phyloP scores from a whole-genome alignment of 2,888 invertebrate genomes.

The Pyralis farinalis region DNA sequence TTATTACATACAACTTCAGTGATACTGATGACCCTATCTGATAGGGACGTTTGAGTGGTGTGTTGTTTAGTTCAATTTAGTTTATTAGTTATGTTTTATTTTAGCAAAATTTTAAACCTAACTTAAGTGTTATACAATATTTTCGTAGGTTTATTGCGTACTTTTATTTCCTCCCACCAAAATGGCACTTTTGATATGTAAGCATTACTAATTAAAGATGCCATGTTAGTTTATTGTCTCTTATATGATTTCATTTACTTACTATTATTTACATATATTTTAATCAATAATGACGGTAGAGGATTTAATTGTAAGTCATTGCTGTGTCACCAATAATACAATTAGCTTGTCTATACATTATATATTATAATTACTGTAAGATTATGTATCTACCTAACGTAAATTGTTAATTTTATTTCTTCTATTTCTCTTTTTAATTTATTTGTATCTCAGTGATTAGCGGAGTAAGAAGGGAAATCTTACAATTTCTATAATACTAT shows the following conservation, averaged over 20 bases:
- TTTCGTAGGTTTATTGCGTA: conserved; percentile 72
- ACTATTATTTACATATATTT: conserved; percentile 35
- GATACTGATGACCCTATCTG: conserved; percentile 70
- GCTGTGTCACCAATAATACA: conserved; percentile 80
- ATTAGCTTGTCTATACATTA: conserved; percentile 62
- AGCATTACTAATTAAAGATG: conserved; percentile 45
- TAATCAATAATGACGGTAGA: conserved; percentile 54
- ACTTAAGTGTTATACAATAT: conserved; percentile 79
- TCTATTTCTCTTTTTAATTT: conserved; percentile 34
- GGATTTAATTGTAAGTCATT: conserved; percentile 66
- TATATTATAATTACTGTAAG: conserved; percentile 51
- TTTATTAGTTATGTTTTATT: conserved; percentile 81
- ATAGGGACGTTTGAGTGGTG: conserved; percentile 66
- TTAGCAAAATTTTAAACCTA: conserved; percentile 80
- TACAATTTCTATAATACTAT: conserved; percentile 10
- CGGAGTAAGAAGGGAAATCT: conserved; percentile 25
- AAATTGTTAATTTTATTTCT: conserved; percentile 39
- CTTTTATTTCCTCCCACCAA: conserved; percentile 77
- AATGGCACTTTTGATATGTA: conserved; percentile 58
- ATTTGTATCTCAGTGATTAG: conserved; percentile 50
- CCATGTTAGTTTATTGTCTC: conserved; percentile 63
- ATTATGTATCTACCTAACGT: conserved; percentile 36
- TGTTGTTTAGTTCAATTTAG: conserved; percentile 81
- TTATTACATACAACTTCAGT: conserved; percentile 70
- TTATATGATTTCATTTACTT: conserved; percentile 52